phyloP scores from a whole-genome alignment of 2,888 invertebrate genomes.

The Athetis lepigone region DNA sequence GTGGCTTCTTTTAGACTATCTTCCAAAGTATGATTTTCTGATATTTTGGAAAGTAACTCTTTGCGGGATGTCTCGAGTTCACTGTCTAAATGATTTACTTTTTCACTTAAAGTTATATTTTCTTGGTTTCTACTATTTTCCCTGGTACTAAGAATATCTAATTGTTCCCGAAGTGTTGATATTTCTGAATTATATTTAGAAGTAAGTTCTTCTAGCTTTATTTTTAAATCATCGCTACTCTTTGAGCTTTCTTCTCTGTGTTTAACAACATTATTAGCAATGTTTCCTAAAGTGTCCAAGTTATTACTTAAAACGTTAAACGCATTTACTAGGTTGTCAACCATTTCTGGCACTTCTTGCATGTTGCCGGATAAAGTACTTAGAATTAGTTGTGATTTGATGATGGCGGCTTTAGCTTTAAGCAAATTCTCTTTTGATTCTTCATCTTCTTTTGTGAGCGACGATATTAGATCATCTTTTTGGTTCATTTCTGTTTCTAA shows the following conservation, averaged over 20 bases:
- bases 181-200: slow-evolving; percentile 58
- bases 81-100: slow-evolving; percentile 33
- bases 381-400: slow-evolving; percentile 70
- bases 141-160: slow-evolving; percentile 46
- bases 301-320: slow-evolving; percentile 68
- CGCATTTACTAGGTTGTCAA: slow-evolving; percentile 69
- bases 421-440: slow-evolving; percentile 66
- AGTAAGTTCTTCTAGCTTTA: slow-evolving; percentile 52
- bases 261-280: slow-evolving; percentile 63
- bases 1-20: slow-evolving; percentile 36
- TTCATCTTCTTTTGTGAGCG: slow-evolving; percentile 64
- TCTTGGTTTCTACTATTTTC: slow-evolving; percentile 44
- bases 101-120: slow-evolving; percentile 37
- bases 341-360: slow-evolving; percentile 69
- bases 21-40: slow-evolving; percentile 35
- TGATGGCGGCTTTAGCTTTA: slow-evolving; percentile 67
- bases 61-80: slow-evolving; percentile 50
- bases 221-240: slow-evolving; percentile 57
- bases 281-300: slow-evolving; percentile 70
- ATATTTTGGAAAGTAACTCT: slow-evolving; percentile 42
- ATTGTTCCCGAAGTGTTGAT: slow-evolving; percentile 47
- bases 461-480: slow-evolving; percentile 69
- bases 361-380: slow-evolving; percentile 69
- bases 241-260: slow-evolving; percentile 65
- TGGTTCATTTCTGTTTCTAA: slow-evolving; percentile 67